Percentiles rank a stretch among this genome's conserved stretches.
phyloP scores from a whole-genome alignment of 2,797 vertebrate genomes.

The Varecia variegata region DNA sequence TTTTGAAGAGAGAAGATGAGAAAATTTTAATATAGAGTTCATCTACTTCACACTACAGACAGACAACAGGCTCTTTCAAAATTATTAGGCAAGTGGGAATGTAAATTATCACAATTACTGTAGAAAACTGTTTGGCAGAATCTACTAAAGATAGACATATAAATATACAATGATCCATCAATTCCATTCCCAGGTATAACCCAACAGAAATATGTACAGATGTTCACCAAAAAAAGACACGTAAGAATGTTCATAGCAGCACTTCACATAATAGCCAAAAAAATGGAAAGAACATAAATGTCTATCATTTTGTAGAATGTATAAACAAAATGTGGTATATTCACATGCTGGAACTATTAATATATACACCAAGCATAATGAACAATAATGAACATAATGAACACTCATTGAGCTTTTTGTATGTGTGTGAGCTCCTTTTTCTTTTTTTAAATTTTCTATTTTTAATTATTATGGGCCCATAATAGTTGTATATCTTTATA shows the following conservation, averaged over 20 bases:
- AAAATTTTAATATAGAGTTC: neutral
- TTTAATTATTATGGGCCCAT: neutral
- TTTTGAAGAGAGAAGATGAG: slow-evolving; percentile 12
- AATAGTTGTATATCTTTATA: neutral
- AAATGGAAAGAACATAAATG: neutral
- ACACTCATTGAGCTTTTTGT: neutral
- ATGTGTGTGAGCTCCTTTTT: neutral
- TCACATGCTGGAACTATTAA: neutral
- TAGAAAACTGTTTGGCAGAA: neutral
- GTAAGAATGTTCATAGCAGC: neutral
- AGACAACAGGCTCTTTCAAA: neutral
- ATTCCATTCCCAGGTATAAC: neutral
- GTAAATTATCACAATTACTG: neutral
- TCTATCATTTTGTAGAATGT: neutral
- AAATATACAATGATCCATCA: neutral
- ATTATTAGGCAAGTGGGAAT: neutral
- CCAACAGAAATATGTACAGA: neutral
- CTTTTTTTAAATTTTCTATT: neutral
- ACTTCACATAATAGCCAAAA: neutral
- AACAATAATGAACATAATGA: slow-evolving; percentile 30
- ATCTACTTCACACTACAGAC: neutral
- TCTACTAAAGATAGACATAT: neutral
- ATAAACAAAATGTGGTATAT: neutral
- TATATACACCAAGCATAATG: neutral
- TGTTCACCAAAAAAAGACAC: neutral